Evolutionary conservation across 2,888 invertebrate species (phyloP).

Genomic region (Habrosyne pyritoides): DNA sequence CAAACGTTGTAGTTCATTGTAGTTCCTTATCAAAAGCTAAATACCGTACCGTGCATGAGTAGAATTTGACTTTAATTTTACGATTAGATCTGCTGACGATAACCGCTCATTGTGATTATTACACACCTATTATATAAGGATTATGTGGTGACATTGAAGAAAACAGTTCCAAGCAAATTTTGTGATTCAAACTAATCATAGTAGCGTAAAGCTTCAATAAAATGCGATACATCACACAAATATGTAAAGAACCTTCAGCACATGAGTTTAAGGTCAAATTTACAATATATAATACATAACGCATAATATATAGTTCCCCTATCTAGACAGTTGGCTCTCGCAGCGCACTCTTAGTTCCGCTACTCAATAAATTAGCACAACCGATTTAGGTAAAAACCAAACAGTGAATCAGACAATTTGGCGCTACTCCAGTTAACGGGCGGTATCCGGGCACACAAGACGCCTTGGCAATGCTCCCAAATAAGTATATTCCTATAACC

Average conservation of each 20-base stretch:
- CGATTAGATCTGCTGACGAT: too few relatives aligned
- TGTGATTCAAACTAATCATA: background rate
- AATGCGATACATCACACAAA: background rate
- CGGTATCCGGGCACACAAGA: constrained; percentile 23
- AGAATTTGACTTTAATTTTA: too few relatives aligned
- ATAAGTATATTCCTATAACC: background rate
- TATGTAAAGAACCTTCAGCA: background rate
- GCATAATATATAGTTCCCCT: background rate
- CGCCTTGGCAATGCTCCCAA: constrained; percentile 39
- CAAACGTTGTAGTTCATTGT: too few relatives aligned
- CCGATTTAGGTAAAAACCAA: constrained; percentile 28
- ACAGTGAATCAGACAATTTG: constrained; percentile 34
- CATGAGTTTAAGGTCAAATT: background rate
- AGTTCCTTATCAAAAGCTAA: too few relatives aligned
- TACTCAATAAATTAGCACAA: constrained; percentile 5
- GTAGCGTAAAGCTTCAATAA: background rate
- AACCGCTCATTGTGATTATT: too few relatives aligned
- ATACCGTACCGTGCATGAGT: too few relatives aligned
- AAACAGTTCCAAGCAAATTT: too few relatives aligned
- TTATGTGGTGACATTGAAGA: too few relatives aligned
- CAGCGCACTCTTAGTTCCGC: background rate
- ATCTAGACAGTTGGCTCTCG: background rate
- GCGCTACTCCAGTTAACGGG: constrained; percentile 34
- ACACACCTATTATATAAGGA: too few relatives aligned
- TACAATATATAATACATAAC: background rate